A percentile compares a stretch with the other conserved stretches of the same genome.
Conservation (phyloP, 2,797 vertebrate genomes). For the Apogon talboti region DNA sequence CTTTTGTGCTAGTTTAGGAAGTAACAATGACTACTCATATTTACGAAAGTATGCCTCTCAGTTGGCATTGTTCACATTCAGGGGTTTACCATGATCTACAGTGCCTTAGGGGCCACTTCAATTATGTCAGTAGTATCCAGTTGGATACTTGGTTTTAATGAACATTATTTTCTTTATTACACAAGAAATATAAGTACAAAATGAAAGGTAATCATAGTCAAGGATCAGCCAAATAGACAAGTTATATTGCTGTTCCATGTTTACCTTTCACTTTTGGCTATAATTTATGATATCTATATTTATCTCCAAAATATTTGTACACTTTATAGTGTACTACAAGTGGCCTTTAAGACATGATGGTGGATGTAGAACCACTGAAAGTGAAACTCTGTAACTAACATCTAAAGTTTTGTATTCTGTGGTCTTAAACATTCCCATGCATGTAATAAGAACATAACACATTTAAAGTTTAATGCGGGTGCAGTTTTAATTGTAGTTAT, state of each 20-base stretch:
- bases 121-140: not conserved
- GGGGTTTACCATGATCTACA: slow-evolving; percentile 43
- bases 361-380: slow-evolving; percentile 51
- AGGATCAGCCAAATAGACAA: not conserved
- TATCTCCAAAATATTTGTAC: not conserved
- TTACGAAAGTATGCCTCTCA: not conserved
- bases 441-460: slow-evolving; percentile 58
- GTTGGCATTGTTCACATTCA: slow-evolving; percentile 43
- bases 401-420: slow-evolving; percentile 36
- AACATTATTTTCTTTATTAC: not conserved
- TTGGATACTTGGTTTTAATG: not conserved
- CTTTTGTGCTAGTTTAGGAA: slow-evolving; percentile 6
- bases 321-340: not conserved
- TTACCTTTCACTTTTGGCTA: not conserved
- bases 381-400: slow-evolving; percentile 43
- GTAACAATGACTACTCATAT: not conserved
- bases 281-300: not conserved
- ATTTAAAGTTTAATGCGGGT: slow-evolving; percentile 66
- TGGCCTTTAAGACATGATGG: slow-evolving; percentile 9
- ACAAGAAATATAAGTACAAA: not conserved
- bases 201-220: not conserved
- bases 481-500: slow-evolving; percentile 83
- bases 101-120: slow-evolving; percentile 11
- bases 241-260: not conserved
- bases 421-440: slow-evolving; percentile 46